Conservation (phyloP, 2,797 vertebrate genomes). For the Tamandua tetradactyla region DNA sequence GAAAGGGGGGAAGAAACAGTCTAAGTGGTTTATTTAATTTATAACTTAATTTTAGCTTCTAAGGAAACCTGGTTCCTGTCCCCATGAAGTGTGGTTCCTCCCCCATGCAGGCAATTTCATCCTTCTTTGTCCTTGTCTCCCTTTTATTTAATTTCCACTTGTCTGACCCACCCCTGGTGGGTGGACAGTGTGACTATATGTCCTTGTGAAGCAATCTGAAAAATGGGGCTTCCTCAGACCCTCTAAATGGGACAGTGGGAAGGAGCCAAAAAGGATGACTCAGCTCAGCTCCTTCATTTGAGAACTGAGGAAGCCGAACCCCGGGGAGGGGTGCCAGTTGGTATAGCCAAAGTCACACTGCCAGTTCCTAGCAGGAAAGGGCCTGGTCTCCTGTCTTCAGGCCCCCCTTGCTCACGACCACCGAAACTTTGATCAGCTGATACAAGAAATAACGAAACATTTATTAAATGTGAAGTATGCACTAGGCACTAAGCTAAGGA, state of each 20-base stretch:
- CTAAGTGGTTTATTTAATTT: not conserved
- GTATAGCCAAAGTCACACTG: not conserved
- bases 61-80: not conserved
- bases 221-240: not conserved
- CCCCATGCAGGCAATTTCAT: not conserved
- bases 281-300: not conserved
- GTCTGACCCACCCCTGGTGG: not conserved
- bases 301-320: not conserved
- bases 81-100: not conserved
- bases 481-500: not conserved
- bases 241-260: not conserved
- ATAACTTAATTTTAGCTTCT: not conserved
- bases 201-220: not conserved
- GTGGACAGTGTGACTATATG: not conserved
- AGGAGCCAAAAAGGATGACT: not conserved
- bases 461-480: not conserved
- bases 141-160: not conserved
- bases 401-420: no score
- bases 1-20: not conserved
- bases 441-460: not conserved
- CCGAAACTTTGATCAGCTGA: not conserved
- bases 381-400: not conserved
- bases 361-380: not conserved
- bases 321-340: fast-evolving
- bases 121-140: not conserved